Evolutionary conservation across 2,888 invertebrate genomes (phyloP).

Genomic region (Amblyjoppa proteus): DNA sequence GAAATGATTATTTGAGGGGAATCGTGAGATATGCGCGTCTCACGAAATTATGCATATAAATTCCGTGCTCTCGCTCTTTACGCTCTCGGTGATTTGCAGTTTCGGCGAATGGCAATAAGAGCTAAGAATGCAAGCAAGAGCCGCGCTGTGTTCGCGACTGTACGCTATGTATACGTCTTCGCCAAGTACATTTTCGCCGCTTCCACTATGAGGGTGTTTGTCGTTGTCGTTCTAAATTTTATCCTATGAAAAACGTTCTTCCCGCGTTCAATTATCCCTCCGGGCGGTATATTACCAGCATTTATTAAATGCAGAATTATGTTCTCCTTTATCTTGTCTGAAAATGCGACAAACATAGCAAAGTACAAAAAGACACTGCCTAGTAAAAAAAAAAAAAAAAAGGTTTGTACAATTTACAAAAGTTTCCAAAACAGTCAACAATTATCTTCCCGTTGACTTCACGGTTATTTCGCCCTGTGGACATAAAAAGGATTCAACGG

Average conservation of each 20-base stretch:
- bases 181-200: background rate
- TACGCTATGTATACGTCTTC: slow-evolving; percentile 19
- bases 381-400: too few relatives aligned
- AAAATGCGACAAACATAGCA: background rate
- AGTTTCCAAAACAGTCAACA: background rate
- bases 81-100: slow-evolving; percentile 26
- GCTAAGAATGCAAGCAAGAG: slow-evolving; percentile 54
- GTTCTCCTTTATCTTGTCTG: background rate
- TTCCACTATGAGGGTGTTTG: slow-evolving; percentile 6
- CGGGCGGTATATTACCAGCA: background rate
- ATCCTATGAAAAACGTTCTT: background rate
- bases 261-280: background rate
- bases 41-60: slow-evolving; percentile 48
- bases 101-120: slow-evolving; percentile 20
- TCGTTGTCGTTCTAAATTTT: slow-evolving; percentile 13
- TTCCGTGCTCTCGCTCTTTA: slow-evolving; percentile 12
- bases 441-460: background rate
- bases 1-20: background rate
- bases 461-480: too few relatives aligned
- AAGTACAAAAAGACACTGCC: background rate
- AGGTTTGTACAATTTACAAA: background rate
- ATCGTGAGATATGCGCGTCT: background rate
- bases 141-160: slow-evolving; percentile 37
- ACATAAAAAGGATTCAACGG: too few relatives aligned
- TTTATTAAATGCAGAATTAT: background rate